Evolutionary conservation across 2,797 vertebrate species (phyloP).

Genomic region (Sebastolobus altivelis): DNA sequence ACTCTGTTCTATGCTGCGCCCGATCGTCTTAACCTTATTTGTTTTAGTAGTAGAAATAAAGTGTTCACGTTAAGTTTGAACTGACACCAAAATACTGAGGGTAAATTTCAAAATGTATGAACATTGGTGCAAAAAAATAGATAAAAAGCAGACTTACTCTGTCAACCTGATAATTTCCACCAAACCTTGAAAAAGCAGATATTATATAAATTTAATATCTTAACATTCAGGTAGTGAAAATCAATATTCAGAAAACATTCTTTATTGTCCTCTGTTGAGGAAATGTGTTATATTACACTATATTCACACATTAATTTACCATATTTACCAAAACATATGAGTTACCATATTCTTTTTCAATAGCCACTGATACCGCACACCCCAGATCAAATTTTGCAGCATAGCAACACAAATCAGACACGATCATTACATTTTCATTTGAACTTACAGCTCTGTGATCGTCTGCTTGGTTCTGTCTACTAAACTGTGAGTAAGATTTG

Average conservation of each 20-base stretch:
- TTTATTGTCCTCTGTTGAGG: background rate
- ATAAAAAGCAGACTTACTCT: conserved; percentile 75
- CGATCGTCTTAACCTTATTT: background rate
- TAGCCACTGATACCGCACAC: background rate
- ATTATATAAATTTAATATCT: conserved; percentile 2
- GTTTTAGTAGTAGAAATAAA: background rate
- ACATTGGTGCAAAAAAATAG: background rate
- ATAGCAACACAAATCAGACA: background rate
- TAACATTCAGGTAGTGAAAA: background rate
- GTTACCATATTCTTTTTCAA: background rate
- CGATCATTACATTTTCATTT: background rate
- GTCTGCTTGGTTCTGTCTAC: conserved; percentile 10
- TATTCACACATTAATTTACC: background rate
- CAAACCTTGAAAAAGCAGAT: conserved; percentile 65
- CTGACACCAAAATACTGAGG: background rate
- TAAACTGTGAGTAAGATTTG: background rate
- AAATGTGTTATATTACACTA: too few species aligned
- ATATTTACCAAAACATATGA: background rate
- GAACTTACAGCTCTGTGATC: conserved; percentile 36
- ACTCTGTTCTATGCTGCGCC: background rate
- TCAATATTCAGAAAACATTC: background rate
- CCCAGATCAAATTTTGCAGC: background rate
- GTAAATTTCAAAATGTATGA: background rate
- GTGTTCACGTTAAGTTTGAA: background rate
- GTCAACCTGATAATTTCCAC: conserved; percentile 54